Evolutionary conservation across 2,888 invertebrate genomes (phyloP), one percentile per base, ranked within the genome.

Genomic region (Nomada goodeniana): DNA sequence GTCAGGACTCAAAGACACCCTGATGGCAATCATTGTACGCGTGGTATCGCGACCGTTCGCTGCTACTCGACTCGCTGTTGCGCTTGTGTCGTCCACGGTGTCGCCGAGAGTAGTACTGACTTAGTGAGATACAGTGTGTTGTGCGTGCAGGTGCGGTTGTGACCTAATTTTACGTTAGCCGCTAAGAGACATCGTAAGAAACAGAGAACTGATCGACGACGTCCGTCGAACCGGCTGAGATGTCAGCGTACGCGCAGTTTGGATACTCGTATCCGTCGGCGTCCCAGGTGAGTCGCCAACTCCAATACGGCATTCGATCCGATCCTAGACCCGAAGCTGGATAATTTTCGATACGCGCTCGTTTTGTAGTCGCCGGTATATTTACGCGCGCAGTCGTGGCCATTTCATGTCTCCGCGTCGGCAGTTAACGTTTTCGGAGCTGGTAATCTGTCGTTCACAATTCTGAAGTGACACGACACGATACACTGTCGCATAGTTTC

Each of bases 211-310:
- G 57, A 69, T 73, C 64, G 55, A 69, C 72, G 36, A 65, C 69
- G 55, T 55, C 2, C 83, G 59, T 77, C 60, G 36, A 64, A 67
- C 44, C 29, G 70, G 55, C 57, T 53, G 70, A 85, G 68, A 88
- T 96, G 96, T 96, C 98, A 94, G 97, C 98, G 92, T 98, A 98
- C 95, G 96, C 98, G 94, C 98, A 98, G 95, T 98, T 98, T 95
- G 98, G 98, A 95, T 98, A 98, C 94, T 96, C 97, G 92, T 98
- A 98, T 95, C 97, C 97, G 96, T 96, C 98, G 96, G 97, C 97
- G 94, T 97, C 98, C 92, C 98, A 98, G 98, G 98, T 98, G 95
- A 95, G 96, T 82, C 72, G 44, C 26, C 47, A 47, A 47, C 2
- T 11, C 42, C 50, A 13, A 15, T 44, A 13, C 13, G 18, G 4